phyloP scores from a whole-genome alignment of 2,888 invertebrate species.

The Cephus pygmeus region DNA sequence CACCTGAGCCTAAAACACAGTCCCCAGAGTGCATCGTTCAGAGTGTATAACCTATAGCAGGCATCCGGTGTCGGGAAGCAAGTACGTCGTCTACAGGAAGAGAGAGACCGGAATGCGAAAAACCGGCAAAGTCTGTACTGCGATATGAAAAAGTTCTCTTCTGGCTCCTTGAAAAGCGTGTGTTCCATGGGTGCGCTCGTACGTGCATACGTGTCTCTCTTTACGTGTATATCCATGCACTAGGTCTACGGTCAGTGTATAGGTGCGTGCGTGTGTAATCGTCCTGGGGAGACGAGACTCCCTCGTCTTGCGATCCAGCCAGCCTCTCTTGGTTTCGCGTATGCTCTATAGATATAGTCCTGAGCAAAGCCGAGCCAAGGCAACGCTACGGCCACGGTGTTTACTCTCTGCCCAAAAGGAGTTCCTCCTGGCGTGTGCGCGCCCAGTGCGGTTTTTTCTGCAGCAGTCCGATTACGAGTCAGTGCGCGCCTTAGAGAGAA shows the following conservation, averaged over 20 bases:
- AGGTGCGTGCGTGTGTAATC: background rate
- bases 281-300: background rate
- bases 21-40: background rate
- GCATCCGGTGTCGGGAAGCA: background rate
- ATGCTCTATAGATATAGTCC: background rate
- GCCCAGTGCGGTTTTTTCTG: background rate
- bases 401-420: background rate
- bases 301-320: background rate
- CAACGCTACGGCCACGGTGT: background rate
- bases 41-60: background rate
- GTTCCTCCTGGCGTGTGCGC: background rate
- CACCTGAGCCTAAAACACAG: slow-evolving; percentile 14
- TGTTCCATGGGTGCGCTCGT: background rate
- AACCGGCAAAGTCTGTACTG: background rate
- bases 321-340: background rate
- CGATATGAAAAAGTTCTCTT: background rate
- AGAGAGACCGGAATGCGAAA: background rate
- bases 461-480: background rate
- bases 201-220: background rate
- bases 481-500: background rate
- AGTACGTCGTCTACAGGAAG: background rate
- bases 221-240: background rate
- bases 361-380: background rate
- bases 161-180: background rate
- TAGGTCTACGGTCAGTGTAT: background rate